phyloP scores from a whole-genome alignment of 2,113 vertebrate genomes.

The Athene cunicularia region DNA sequence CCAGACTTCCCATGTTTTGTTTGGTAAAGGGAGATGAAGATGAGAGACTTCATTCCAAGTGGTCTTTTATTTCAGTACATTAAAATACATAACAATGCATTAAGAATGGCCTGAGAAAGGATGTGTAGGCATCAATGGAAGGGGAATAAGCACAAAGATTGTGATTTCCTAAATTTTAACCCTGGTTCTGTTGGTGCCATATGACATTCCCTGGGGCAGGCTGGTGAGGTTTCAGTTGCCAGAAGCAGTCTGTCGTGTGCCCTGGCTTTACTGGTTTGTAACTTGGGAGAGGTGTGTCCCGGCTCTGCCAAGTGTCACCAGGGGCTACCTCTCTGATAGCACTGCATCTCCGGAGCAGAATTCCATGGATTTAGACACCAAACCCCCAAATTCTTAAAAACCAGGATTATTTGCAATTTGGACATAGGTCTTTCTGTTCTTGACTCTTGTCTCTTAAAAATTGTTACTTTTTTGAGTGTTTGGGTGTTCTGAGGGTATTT shows the following conservation, averaged over 20 bases:
- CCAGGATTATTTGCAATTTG: background rate
- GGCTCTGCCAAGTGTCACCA: background rate
- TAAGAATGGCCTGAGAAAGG: background rate
- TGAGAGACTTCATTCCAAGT: background rate
- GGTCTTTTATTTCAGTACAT: background rate
- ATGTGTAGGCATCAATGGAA: accelerated
- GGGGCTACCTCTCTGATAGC: background rate
- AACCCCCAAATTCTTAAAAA: background rate
- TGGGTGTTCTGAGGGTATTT: background rate
- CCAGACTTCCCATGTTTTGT: background rate
- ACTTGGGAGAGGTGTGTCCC: background rate
- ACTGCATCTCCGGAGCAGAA: background rate
- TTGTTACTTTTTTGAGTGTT: background rate
- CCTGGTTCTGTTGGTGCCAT: accelerated
- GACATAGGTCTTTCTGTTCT: background rate
- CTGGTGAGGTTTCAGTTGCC: background rate
- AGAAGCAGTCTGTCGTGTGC: background rate
- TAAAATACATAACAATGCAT: background rate
- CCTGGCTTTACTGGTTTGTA: background rate
- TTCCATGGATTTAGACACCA: background rate
- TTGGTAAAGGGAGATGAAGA: background rate
- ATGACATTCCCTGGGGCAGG: background rate
- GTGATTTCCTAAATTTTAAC: background rate
- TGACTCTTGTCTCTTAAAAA: background rate
- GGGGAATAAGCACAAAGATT: background rate